These are phyloP conservation scores for Zonitis immaculata DNA, from an alignment of 2,888 invertebrate genomes.

Conservation along the genomic window DNA sequence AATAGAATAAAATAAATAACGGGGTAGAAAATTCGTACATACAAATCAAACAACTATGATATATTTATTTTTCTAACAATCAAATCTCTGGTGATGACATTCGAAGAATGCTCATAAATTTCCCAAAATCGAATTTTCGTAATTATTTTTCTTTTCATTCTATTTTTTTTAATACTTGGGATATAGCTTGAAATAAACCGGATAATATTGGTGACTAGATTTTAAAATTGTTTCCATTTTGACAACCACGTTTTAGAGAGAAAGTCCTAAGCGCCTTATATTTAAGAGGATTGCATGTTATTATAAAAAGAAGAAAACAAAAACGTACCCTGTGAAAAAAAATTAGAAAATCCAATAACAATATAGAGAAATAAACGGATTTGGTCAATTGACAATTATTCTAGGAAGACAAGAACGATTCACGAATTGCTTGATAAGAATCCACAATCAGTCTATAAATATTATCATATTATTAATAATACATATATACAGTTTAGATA, in stretches of 20 bases:
- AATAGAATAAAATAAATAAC: too few species aligned
- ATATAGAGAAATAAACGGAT: not conserved
- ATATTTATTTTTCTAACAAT: not conserved
- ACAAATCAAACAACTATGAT: not conserved
- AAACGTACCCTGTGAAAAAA: too few species aligned
- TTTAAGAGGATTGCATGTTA: constrained; percentile 6
- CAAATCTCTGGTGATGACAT: not conserved
- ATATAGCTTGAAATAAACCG: too few species aligned
- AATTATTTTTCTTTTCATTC: not conserved
- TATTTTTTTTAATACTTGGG: not conserved
- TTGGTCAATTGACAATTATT: not conserved
- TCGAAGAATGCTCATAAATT: not conserved
- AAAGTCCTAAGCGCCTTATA: constrained; percentile 6
- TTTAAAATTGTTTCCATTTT: not conserved
- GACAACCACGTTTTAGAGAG: not conserved
- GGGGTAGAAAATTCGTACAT: not conserved
- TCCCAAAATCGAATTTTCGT: not conserved
- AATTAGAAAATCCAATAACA: not conserved
- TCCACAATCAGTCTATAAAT: not conserved
- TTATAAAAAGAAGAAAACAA: constrained; percentile 2
- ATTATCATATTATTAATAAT: constrained; percentile 2
- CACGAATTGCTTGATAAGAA: not conserved
- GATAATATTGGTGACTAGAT: too few species aligned
- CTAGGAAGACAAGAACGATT: not conserved
- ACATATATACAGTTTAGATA: not conserved